Evolutionary conservation across 2,113 vertebrate species (phyloP).

Genomic region (Kryptolebias marmoratus): DNA sequence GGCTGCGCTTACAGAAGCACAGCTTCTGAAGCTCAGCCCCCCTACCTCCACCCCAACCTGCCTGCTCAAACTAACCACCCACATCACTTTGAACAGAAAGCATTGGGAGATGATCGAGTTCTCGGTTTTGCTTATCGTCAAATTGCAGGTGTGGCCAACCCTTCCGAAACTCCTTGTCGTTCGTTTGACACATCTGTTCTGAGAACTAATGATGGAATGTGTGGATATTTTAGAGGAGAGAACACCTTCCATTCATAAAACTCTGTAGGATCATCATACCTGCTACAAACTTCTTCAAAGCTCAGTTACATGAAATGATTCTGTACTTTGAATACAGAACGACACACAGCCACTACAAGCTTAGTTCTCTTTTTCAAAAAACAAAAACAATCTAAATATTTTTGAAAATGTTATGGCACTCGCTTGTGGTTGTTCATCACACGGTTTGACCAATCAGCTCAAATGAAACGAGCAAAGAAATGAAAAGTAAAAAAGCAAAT

Average conservation of each 20-base stretch:
- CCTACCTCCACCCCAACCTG: background rate
- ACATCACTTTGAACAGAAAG: conserved; percentile 14
- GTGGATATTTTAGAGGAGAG: conserved; percentile 52
- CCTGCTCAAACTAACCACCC: conserved; percentile 1
- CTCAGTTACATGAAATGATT: conserved; percentile 18
- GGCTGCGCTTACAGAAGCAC: conserved; percentile 60
- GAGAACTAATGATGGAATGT: conserved; percentile 83
- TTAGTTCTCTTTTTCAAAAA: background rate
- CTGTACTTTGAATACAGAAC: background rate
- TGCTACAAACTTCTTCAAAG: conserved; percentile 7
- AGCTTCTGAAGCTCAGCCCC: conserved; percentile 61
- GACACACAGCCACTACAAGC: conserved; percentile 1
- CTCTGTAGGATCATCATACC: background rate
- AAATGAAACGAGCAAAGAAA: background rate
- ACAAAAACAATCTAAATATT: conserved; percentile 6
- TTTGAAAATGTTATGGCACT: conserved; percentile 22
- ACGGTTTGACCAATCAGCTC: background rate
- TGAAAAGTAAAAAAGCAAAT: background rate
- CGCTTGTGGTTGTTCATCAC: conserved; percentile 5
- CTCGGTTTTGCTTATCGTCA: background rate
- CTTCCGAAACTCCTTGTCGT: conserved; percentile 6
- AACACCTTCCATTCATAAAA: background rate
- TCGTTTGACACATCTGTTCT: conserved; percentile 19
- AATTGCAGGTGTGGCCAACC: background rate
- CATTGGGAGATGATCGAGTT: background rate